Evolutionary conservation across 1,140 invertebrate genomes (phyloP), one percentile per base, ranked within the genome.

Genomic region (Sycobia sp.): DNA sequence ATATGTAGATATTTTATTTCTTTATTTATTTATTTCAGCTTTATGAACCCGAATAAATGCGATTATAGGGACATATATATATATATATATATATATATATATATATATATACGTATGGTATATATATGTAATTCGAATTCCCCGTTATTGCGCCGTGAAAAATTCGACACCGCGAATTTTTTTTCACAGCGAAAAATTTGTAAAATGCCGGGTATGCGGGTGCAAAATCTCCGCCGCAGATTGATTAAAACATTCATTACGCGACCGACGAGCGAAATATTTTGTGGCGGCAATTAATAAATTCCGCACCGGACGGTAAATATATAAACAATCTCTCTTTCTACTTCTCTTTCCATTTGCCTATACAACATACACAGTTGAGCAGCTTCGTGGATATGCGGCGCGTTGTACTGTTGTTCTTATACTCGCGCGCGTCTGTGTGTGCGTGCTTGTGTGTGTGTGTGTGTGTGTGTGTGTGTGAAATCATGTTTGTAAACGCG

Each of bases 161-260:
- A n/a, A n/a, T n/a, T n/a, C n/a, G n/a, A n/a, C n/a, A 11, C 23
- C 3, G 8, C 18, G 1, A 14, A 20, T 23, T 3, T 23, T 54
- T 25, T 54, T 41, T 39, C 4, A 4, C 10, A 4, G n/a, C 14
- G 13, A 4, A 13, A 49, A 49, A 29, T 55, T 55, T 32, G 25
- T 14, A 43, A 10, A 38, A 25, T 11, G 14, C 16, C 34, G 25
- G 27, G 16, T 1, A 14, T 25, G 22, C 22, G 22, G 16, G 27
- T 4, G 8, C 7, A 23, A 3, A 34, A 20, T 4, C 3, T n/a
- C n/a, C n/a, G n/a, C 4, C n/a, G 14, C n/a, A n/a, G n/a, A 32
- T 50, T 36, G 20, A 54, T 62, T 62, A 49, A 53, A 46, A 38
- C 54, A 62, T 54, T 47, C 39, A 47, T 38, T 47, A 36, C 2